Percentiles rank a stretch among this genome's conserved stretches.
These are phyloP conservation scores for Scomber japonicus DNA, from an alignment of 2,113 vertebrate species.

Conservation along the genomic window DNA sequence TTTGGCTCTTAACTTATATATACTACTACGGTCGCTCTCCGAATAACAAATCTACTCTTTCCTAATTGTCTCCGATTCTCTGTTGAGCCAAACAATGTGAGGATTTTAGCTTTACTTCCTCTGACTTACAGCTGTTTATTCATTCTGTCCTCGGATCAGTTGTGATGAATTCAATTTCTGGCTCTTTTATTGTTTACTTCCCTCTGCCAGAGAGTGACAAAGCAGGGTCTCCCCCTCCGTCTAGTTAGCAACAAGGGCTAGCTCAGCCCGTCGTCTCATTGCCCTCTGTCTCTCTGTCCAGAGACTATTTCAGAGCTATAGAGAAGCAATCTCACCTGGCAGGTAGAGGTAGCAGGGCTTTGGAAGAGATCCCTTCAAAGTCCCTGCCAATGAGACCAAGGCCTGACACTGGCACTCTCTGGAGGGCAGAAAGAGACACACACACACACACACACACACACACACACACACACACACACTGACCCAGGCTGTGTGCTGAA, in stretches of 20 bases:
- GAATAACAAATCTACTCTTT: not conserved
- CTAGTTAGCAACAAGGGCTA: conserved; percentile 35
- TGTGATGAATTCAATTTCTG: conserved; percentile 25
- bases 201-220: not conserved
- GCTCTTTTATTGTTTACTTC: conserved; percentile 21
- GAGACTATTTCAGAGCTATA: conserved; percentile 28
- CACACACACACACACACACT: conserved; percentile 3
- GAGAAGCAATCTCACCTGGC: conserved; percentile 59
- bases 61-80: not conserved
- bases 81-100: not conserved
- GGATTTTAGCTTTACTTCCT: not conserved
- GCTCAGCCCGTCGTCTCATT: conserved; percentile 38
- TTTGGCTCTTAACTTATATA: not conserved
- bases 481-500: not conserved
- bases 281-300: conserved; percentile 40
- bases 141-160: conserved; percentile 17
- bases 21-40: not conserved
- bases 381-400: conserved; percentile 33
- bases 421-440: not conserved
- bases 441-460: not conserved
- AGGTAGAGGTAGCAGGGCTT: conserved; percentile 19
- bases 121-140: conserved; percentile 32
- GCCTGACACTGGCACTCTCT: conserved; percentile 11
- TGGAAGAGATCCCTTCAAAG: conserved; percentile 47
- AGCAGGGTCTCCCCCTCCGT: conserved; percentile 17